Base-by-base conservation (phyloP, 2,888 invertebrate species). In the Dicyrtoma fusca region DNA sequence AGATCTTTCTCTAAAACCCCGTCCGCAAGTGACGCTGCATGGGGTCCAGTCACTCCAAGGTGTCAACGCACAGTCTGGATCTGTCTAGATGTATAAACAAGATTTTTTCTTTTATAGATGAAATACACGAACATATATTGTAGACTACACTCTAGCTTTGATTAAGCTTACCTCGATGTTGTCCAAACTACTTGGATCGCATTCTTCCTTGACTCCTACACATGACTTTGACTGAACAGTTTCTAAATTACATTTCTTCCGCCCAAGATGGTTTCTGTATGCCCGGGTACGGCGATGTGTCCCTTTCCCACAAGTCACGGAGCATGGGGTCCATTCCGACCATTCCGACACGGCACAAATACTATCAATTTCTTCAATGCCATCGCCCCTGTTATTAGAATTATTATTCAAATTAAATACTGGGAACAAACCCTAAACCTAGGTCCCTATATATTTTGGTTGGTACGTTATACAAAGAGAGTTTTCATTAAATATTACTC, bases 1-100 rank as follows among this genome's bases (percentile, higher is more conserved):
- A 47, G 91, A 91, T 69, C 94, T 88, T 65, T 82, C 80, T 73
- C 82, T 77, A 11, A 82, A 88, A 0, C 96, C 96, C 82, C 88
- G 88, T 0, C 95, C 96, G 83, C 96, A 97, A 8, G 92, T 89
- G 0, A 91, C 92, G 65, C 92, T 91, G 85, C 96, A 97, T 0
- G 95, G 91, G 71, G 94, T 92, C 95, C 95, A 97, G 78, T 91
- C 90, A 71, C 92, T 89, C 96, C 96, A 97, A 65, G 89, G 89
- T 0, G 91, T 91, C n/a, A 92, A 90, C 72, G 92, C 91, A 64
- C 88, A 87, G 3, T 75, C 74, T 1, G 72, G 63, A 47, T 71
- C 69, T 1, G 63, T 17, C 76, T 76, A 25, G 19, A 69, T 26
- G 19, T 25, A 53, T 19, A n/a, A 23, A 25, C n/a, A 34, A 34